A percentile compares a stretch with the other conserved stretches of the same genome.
Evolutionary conservation across 2,888 invertebrate genomes (phyloP).

Genomic region (Platynereis dumerilii): DNA sequence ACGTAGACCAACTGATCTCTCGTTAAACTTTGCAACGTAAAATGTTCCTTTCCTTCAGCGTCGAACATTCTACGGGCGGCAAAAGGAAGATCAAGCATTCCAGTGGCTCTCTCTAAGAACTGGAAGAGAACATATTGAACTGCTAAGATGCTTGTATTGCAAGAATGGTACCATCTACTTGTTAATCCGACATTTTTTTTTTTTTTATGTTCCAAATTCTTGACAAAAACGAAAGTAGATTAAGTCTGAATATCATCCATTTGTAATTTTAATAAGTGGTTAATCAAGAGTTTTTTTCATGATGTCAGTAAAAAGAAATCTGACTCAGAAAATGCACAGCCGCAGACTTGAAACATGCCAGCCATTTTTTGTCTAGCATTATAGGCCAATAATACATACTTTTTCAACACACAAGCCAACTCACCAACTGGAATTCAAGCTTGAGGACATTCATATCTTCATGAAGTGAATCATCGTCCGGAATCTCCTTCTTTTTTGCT

Average conservation of each 20-base stretch:
- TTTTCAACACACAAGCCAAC: too few species aligned
- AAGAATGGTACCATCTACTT: background rate
- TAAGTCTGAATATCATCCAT: too few species aligned
- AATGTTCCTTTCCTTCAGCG: slow-evolving; percentile 57
- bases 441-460: slow-evolving; percentile 48
- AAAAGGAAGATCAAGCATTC: slow-evolving; percentile 56
- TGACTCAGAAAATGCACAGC: too few species aligned
- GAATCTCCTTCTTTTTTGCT: slow-evolving; percentile 37
- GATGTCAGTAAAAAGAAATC: too few species aligned
- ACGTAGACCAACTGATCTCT: slow-evolving; percentile 58
- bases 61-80: slow-evolving; percentile 62
- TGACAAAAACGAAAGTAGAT: too few species aligned
- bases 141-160: too few species aligned
- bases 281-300: too few species aligned
- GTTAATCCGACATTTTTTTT: background rate
- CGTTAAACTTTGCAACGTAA: slow-evolving; percentile 50
- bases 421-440: slow-evolving; percentile 56
- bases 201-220: background rate
- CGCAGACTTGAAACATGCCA: too few species aligned
- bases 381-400: too few species aligned
- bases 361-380: too few species aligned
- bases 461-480: slow-evolving; percentile 31
- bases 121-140: slow-evolving; percentile 38
- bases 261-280: too few species aligned
- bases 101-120: slow-evolving; percentile 62